phyloP scores from a whole-genome alignment of 2,113 vertebrate species.

The Gadus chalcogrammus region DNA sequence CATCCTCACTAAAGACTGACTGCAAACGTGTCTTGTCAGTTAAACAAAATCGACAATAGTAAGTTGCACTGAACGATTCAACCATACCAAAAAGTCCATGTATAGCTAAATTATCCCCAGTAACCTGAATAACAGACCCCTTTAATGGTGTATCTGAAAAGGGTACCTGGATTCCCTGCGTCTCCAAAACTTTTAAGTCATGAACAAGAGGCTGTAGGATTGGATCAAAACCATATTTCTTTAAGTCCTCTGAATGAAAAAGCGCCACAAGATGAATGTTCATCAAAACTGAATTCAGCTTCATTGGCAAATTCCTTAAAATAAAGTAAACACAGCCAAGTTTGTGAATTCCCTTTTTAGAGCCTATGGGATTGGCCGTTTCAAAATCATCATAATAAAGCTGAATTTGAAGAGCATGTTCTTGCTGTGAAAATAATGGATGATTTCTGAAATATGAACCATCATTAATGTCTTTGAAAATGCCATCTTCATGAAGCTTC shows the following conservation, averaged over 20 bases:
- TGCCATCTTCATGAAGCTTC: not conserved
- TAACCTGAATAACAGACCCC: constrained; percentile 8
- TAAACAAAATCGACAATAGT: too few relatives aligned
- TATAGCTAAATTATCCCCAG: too few relatives aligned
- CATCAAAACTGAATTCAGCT: constrained; percentile 18
- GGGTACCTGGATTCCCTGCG: constrained; percentile 13
- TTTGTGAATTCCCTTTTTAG: constrained; percentile 24
- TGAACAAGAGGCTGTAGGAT: constrained; percentile 26
- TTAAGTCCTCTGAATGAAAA: constrained; percentile 26
- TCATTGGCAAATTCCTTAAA: constrained; percentile 17
- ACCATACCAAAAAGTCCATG: constrained; percentile 14
- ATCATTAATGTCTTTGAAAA: constrained; percentile 20
- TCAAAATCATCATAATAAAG: not conserved
- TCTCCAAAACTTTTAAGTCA: not conserved
- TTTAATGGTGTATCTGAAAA: constrained; percentile 23
- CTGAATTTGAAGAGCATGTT: constrained; percentile 6
- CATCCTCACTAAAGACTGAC: constrained; percentile 18
- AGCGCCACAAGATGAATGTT: constrained; percentile 28
- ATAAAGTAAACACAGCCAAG: constrained; percentile 30
- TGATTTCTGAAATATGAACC: constrained; percentile 27
- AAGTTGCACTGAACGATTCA: constrained; percentile 11
- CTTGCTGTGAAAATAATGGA: constrained; percentile 17
- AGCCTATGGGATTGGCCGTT: constrained; percentile 6
- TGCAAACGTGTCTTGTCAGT: not conserved
- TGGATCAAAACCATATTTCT: constrained; percentile 31